Conservation (phyloP, 2,797 vertebrate species). For the Macroramphosus scolopax region DNA sequence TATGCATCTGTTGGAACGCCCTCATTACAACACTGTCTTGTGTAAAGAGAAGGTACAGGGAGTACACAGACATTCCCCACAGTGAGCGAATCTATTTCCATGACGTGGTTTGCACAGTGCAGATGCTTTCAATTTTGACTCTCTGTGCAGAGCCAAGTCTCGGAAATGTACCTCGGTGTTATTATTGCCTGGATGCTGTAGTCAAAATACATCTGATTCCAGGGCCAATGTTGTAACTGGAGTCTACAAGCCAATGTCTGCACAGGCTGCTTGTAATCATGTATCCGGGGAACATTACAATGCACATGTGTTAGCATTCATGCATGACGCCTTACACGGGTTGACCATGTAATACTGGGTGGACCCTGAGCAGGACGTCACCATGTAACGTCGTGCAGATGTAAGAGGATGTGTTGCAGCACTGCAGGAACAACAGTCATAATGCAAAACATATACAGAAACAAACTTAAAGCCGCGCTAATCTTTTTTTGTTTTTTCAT, state of each 20-base stretch:
- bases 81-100: constrained; percentile 60
- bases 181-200: constrained; percentile 59
- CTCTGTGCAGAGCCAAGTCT: constrained; percentile 49
- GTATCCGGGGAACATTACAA: constrained; percentile 27
- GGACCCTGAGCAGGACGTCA: constrained; percentile 16
- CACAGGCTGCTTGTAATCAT: constrained; percentile 53
- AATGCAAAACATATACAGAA: too few relatives aligned
- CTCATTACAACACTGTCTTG: too few relatives aligned
- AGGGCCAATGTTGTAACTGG: constrained; percentile 43
- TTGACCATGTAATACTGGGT: constrained; percentile 14
- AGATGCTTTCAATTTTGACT: constrained; percentile 73
- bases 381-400: constrained; percentile 27
- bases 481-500: too few relatives aligned
- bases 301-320: constrained; percentile 43
- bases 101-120: constrained; percentile 55
- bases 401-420: too few relatives aligned
- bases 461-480: too few relatives aligned
- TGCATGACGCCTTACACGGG: constrained; percentile 37
- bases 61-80: constrained; percentile 42
- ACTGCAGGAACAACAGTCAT: neutral
- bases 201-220: constrained; percentile 63
- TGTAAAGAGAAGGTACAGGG: neutral
- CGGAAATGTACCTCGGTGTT: constrained; percentile 65
- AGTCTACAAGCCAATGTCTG: constrained; percentile 32
- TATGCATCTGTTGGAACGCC: too few relatives aligned